Conservation (phyloP, 2,113 vertebrate genomes). For the Megalops atlanticus region DNA sequence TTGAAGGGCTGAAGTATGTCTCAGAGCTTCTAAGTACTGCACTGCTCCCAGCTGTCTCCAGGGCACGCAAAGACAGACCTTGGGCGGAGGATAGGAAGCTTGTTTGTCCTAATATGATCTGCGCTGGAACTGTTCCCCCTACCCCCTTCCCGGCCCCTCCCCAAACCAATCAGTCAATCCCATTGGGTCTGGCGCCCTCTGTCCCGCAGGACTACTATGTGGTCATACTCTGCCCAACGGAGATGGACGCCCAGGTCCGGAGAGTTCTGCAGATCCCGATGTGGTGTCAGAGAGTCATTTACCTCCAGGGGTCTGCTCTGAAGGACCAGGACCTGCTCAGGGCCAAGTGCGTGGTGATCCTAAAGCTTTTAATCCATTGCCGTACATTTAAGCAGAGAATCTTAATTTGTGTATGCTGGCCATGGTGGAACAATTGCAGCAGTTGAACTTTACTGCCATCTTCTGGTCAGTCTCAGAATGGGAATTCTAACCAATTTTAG, state of each 20-base stretch:
- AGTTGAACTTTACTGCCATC: not conserved
- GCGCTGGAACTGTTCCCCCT: not conserved
- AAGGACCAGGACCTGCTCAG: constrained; percentile 83
- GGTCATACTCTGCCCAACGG: constrained; percentile 81
- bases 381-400: no score
- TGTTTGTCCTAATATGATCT: not conserved
- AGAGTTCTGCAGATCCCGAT: constrained; percentile 82
- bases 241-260: constrained; percentile 81
- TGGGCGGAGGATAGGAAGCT: not conserved
- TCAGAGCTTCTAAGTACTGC: not conserved
- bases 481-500: not conserved
- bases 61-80: not conserved
- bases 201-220: constrained; percentile 78
- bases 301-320: constrained; percentile 80
- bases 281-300: constrained; percentile 85
- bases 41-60: not conserved
- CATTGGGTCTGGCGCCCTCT: not conserved
- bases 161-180: not conserved
- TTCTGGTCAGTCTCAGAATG: not conserved
- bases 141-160: no score
- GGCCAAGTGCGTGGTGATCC: constrained; percentile 77
- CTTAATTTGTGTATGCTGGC: not conserved
- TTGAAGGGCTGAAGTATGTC: not conserved
- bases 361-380: no score
- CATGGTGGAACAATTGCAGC: not conserved